Percentiles rank a stretch among this genome's conserved stretches.
phyloP scores from a whole-genome alignment of 2,113 vertebrate genomes.

The human (Homo sapiens) region GRCh38 chr11:84819001-84819500 shows the following conservation, averaged over 20 bases:
- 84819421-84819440: constrained; percentile 38
- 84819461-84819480: constrained; percentile 8
- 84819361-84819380: constrained; percentile 1
- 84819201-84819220: not conserved
- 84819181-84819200: not conserved
- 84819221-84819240: not conserved
- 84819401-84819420: not conserved
- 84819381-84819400: not conserved
- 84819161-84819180: not conserved
- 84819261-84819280: not conserved
- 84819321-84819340: not conserved
- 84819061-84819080: not conserved
- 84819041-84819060: not conserved
- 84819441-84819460: not conserved
- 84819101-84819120: not conserved
- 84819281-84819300: not conserved
- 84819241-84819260: not conserved
- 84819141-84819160: not conserved
- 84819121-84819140: not conserved
- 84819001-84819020: not conserved
- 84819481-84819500: constrained; percentile 68
- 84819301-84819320: not conserved
- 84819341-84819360: not conserved
- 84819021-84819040: too few relatives aligned
- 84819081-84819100: too few relatives aligned